phyloP scores from a whole-genome alignment of 2,113 vertebrate genomes.

The Myrmecobius fasciatus region DNA sequence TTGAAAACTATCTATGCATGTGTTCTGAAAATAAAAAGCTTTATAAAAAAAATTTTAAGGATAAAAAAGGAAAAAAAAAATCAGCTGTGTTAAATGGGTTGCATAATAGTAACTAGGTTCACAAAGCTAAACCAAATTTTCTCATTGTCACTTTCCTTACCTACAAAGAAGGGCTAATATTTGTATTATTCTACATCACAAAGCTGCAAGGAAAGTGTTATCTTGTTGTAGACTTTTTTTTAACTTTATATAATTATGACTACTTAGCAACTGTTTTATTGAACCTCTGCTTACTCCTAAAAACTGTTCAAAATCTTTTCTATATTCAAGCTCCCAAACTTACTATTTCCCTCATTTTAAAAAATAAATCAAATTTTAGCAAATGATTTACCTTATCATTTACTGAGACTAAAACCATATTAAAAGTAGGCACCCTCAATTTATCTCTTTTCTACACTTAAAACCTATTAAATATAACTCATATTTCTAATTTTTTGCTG shows the following conservation, averaged over 20 bases:
- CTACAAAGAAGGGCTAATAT: not conserved
- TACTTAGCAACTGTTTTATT: not conserved
- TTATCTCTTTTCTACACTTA: too few species aligned
- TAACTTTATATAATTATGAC: not conserved
- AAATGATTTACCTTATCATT: not conserved
- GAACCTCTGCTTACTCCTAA: not conserved
- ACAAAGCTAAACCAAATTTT: not conserved
- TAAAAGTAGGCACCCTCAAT: not conserved
- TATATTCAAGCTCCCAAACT: not conserved
- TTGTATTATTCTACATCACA: not conserved
- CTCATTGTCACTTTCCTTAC: not conserved
- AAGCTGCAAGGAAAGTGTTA: not conserved
- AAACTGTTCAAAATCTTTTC: slow-evolving; percentile 17
- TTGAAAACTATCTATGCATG: too few species aligned
- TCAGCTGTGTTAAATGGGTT: not conserved
- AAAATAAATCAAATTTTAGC: not conserved
- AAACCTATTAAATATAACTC: too few species aligned
- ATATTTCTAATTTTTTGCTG: not conserved
- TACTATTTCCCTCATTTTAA: too few species aligned
- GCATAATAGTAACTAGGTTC: not conserved
- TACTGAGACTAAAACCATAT: not conserved
- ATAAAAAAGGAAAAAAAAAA: not conserved
- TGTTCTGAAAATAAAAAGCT: too few species aligned
- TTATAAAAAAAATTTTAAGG: too few species aligned
- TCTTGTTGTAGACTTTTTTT: not conserved